Percentiles rank a stretch among this genome's conserved stretches.
These are phyloP conservation scores for Drosophila sturtevanti DNA, from an alignment of 1,140 invertebrate genomes.

Conservation along the genomic window DNA sequence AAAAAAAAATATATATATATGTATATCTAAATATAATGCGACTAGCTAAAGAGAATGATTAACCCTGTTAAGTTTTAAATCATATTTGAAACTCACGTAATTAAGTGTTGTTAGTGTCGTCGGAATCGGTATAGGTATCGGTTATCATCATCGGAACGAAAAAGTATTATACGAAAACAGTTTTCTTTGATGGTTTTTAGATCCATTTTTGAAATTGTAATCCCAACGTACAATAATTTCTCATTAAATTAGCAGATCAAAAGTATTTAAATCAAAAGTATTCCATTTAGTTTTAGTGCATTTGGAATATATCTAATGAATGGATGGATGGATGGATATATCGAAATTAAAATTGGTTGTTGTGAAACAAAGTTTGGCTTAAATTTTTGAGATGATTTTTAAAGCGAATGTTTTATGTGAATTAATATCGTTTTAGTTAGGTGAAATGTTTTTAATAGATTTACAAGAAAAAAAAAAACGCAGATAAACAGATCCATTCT, in stretches of 20 bases:
- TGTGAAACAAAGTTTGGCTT: slow-evolving; percentile 30
- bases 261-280: slow-evolving; percentile 69
- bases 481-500: slow-evolving; percentile 24
- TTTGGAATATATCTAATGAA: neutral
- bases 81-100: slow-evolving; percentile 34
- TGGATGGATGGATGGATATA: neutral
- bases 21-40: slow-evolving; percentile 15
- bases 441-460: slow-evolving; percentile 37
- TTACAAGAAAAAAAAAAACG: too few relatives aligned
- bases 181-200: neutral
- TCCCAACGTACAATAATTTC: slow-evolving; percentile 69
- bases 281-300: slow-evolving; percentile 6
- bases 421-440: slow-evolving; percentile 50
- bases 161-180: slow-evolving; percentile 9
- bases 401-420: slow-evolving; percentile 1
- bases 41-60: slow-evolving; percentile 25
- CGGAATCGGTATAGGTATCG: slow-evolving; percentile 17
- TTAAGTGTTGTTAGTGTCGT: slow-evolving; percentile 55
- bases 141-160: slow-evolving; percentile 12
- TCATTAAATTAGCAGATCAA: slow-evolving; percentile 57
- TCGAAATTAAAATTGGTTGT: slow-evolving; percentile 52
- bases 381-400: slow-evolving; percentile 16
- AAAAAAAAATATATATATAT: slow-evolving; percentile 22
- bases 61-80: slow-evolving; percentile 70
- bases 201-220: slow-evolving; percentile 2